Evolutionary conservation across 2,797 vertebrate genomes (phyloP), one percentile per base, ranked within the genome.

Genomic region (Etheostoma perlongum): DNA sequence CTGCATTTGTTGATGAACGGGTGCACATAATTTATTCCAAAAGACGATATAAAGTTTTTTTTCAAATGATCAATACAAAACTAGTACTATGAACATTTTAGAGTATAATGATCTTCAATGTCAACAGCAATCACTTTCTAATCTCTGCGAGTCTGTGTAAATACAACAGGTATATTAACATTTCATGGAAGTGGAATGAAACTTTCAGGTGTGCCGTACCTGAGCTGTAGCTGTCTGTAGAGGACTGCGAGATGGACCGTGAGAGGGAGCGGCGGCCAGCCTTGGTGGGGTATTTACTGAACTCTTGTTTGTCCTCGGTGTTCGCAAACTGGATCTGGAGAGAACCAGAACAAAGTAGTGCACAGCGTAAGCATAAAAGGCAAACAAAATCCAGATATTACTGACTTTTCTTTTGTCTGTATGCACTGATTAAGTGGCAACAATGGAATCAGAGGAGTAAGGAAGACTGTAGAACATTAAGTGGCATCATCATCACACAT

Each of bases 161-260:
- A 23, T 5, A 33, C 23, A 59, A n/a, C 19, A 0, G 11, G 16
- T 23, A 9, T 48, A 60, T 25, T 25, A 64, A 42, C 18, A 14
- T 55, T 52, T 72, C 8, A 12, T 14, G 9, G 49, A 49, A 5
- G 6, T 30, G 48, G 2, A 40, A 0, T 15, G 16, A 73, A 47
- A 1, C 4, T 0, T 61, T 33, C 10, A 19, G 65, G 33, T 58
- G 60, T 9, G 59, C 14, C 74, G 71, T 94, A 99, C 98, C 98
- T 40, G 98, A 99, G 94, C 98, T 99, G 94, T 99, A 99, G 96
- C 98, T 99, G 95, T 99, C 98, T 0, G 98, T 99, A 86, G 98
- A 99, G 27, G 98, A 99, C 93, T 99, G 98, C 0, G 98, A 99
- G 93, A 99, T 99, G 86, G 98, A 99, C 30, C 98, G 96, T 21